These are phyloP conservation scores for Echeneis naucrates DNA, from an alignment of 2,797 vertebrate genomes.

Conservation along the genomic window DNA sequence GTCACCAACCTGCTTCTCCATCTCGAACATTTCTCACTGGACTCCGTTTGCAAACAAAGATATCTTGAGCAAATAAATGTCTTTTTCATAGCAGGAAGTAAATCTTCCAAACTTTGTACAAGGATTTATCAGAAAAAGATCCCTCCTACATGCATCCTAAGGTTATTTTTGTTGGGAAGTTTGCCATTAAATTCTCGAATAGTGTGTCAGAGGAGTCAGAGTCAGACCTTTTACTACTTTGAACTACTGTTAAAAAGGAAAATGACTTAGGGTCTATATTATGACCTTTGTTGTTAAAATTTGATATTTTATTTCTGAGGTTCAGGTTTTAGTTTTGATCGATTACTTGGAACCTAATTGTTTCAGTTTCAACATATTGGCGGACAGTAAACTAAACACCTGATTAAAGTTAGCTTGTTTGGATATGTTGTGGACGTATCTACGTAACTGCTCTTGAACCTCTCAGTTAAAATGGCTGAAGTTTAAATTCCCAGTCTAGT, in stretches of 20 bases:
- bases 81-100: neutral
- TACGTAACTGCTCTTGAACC: neutral
- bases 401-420: neutral
- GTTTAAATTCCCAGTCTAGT: neutral
- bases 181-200: neutral
- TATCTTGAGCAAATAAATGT: slow-evolving; percentile 9
- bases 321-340: neutral
- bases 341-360: neutral
- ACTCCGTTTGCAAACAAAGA: slow-evolving; percentile 22
- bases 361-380: neutral
- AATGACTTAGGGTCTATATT: neutral
- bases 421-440: neutral
- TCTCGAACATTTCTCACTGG: slow-evolving; percentile 40
- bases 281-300: neutral
- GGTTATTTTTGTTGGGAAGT: neutral
- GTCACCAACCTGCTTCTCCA: slow-evolving; percentile 64
- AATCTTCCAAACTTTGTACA: slow-evolving; percentile 18
- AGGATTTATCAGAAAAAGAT: slow-evolving; percentile 14
- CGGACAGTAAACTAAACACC: neutral
- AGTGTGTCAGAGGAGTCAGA: neutral
- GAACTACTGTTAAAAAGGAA: neutral
- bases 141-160: neutral
- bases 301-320: no score
- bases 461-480: neutral
- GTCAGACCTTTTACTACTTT: neutral